Conservation (phyloP, 2,113 vertebrate genomes). For the Peromyscus californicus region DNA sequence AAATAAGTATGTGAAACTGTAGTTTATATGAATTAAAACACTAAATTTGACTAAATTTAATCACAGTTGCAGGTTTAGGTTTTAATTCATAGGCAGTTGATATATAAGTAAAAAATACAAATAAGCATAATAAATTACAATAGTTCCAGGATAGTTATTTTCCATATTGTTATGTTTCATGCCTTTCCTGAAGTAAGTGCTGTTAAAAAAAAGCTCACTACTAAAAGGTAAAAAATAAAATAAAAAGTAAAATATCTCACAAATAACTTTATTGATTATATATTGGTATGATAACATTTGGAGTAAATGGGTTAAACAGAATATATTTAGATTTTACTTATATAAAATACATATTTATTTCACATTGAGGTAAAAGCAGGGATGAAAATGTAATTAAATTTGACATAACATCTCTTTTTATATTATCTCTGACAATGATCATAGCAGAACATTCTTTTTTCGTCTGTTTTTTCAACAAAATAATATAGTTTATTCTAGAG, state of each 20-base stretch:
- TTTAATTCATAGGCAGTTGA: neutral
- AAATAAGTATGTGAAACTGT: neutral
- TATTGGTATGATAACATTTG: neutral
- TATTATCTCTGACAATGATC: no score
- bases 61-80: neutral
- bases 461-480: no score
- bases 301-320: no score
- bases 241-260: neutral
- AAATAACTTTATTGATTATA: constrained; percentile 15
- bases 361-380: no score
- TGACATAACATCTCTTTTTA: no score
- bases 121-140: neutral
- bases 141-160: neutral
- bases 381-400: no score
- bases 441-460: no score
- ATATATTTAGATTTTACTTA: no score
- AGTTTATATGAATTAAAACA: neutral
- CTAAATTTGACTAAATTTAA: neutral
- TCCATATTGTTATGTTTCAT: constrained; percentile 36
- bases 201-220: neutral
- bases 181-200: neutral
- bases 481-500: no score
- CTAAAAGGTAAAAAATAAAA: neutral
- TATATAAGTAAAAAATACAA: neutral
- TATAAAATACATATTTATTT: no score